Conservation (phyloP, 2,797 vertebrate genomes). For the Poecilia picta region DNA sequence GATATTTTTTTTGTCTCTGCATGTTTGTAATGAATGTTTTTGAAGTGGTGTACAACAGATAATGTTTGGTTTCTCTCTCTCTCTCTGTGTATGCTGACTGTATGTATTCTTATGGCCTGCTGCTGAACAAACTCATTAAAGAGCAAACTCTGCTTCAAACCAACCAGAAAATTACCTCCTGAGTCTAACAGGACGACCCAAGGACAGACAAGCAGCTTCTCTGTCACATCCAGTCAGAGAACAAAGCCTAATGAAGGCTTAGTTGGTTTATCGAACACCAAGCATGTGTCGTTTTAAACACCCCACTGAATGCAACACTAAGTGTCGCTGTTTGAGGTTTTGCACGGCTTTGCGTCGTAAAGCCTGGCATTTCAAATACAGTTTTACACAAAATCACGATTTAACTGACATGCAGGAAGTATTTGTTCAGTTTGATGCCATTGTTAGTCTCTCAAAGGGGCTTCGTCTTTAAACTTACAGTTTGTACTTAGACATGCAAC, state of each 20-base stretch:
- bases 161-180: slow-evolving; percentile 87
- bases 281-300: slow-evolving; percentile 66
- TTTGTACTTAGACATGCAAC: not conserved
- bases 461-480: not conserved
- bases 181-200: slow-evolving; percentile 80
- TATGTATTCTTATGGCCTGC: slow-evolving; percentile 69
- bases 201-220: slow-evolving; percentile 75
- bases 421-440: not conserved
- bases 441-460: not conserved
- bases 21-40: not conserved
- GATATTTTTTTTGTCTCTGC: not conserved
- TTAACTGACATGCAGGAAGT: not conserved
- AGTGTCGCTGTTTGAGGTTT: slow-evolving; percentile 5
- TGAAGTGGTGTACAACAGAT: not conserved
- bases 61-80: slow-evolving; percentile 6
- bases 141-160: slow-evolving; percentile 83
- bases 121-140: slow-evolving; percentile 86
- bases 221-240: slow-evolving; percentile 68
- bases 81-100: slow-evolving; percentile 45
- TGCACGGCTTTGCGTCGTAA: slow-evolving; percentile 20
- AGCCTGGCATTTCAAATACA: not conserved
- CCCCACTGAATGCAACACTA: slow-evolving; percentile 30
- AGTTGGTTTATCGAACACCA: slow-evolving; percentile 58
- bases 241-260: slow-evolving; percentile 62
- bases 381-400: slow-evolving; percentile 1